These are phyloP conservation scores for Zaprionus kolodkinae DNA, from an alignment of 1,140 invertebrate genomes.

Conservation along the genomic window DNA sequence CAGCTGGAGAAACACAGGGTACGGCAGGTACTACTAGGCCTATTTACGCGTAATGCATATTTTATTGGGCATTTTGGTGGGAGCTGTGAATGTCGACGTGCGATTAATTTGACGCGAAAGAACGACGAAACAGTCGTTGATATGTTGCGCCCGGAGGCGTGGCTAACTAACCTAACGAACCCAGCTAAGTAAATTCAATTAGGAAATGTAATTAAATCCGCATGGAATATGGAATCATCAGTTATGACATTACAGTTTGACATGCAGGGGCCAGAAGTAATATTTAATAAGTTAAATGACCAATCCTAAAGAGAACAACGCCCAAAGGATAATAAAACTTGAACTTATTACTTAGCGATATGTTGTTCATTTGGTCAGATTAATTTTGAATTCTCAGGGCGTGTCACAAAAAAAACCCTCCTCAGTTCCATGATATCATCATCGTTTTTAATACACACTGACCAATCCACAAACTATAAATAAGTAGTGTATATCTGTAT, in stretches of 20 bases:
- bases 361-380: constrained; percentile 20
- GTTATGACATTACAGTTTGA: constrained; percentile 31
- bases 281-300: background rate
- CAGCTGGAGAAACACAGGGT: background rate
- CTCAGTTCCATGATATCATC: constrained; percentile 38
- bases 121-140: background rate
- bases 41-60: constrained; percentile 71
- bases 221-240: constrained; percentile 30
- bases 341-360: constrained; percentile 24
- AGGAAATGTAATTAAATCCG: constrained; percentile 50
- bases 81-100: constrained; percentile 40
- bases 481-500: background rate
- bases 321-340: constrained; percentile 22
- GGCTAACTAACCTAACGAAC: constrained; percentile 4
- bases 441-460: constrained; percentile 14
- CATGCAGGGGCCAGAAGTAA: constrained; percentile 19
- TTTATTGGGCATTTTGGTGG: constrained; percentile 67
- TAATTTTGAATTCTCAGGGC: constrained; percentile 24
- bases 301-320: constrained; percentile 20
- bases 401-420: constrained; percentile 3
- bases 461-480: background rate
- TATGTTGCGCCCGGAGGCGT: background rate
- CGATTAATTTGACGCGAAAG: constrained; percentile 57
- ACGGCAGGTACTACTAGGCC: constrained; percentile 30
- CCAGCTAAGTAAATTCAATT: constrained; percentile 41